Base-by-base conservation (phyloP, 2,888 invertebrate genomes). In the Lobophora halterata region DNA sequence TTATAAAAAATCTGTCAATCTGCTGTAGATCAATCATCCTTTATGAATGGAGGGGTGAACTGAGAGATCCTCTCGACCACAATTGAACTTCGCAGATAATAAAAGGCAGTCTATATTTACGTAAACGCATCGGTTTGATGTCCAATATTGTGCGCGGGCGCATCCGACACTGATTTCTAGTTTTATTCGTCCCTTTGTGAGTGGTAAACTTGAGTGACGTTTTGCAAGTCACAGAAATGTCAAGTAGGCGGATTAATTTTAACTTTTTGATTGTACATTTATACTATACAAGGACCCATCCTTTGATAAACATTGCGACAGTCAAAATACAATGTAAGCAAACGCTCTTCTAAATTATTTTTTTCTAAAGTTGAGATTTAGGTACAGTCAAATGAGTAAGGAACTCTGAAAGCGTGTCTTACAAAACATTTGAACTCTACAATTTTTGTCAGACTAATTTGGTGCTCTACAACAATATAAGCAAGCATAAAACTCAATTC, bases 1-100 rank as follows among this genome's bases (percentile, higher is more conserved):
- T 74, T 68, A 70, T 72, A 81, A 86, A 77, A 86, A 86, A 85
- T 68, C 87, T 86, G 87, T 87, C 87, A 86, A 87, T 87, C 87
- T 77, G 73, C 78, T 62, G 78, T 76, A 81, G 85, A 87, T 87
- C 87, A 87, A 87, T 87, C 87, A 87, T 86, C 70, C 76, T 68
- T 65, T 66, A 61, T 81, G 81, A 82, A 83, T 79, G 71, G 75
- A 77, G 80, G 82, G 85, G 82, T 78, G 86, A 78, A 49, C 34
- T 21, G 65, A 64, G 53, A 57, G 57, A 58, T 55, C 60, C 59
- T 49, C 59, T 50, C 62, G 56, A 71, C 80, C 85, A 68, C 85
- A 85, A 79, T 77, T 73, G 65, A 74, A 72, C 68, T 70, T 66
- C 55, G 72, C 78, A 81, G 82, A 85, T 86, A 82, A 85, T 86